Percentiles rank a stretch among this genome's conserved stretches.
phyloP scores from a whole-genome alignment of 2,113 vertebrate species.

The Laticauda colubrina region DNA sequence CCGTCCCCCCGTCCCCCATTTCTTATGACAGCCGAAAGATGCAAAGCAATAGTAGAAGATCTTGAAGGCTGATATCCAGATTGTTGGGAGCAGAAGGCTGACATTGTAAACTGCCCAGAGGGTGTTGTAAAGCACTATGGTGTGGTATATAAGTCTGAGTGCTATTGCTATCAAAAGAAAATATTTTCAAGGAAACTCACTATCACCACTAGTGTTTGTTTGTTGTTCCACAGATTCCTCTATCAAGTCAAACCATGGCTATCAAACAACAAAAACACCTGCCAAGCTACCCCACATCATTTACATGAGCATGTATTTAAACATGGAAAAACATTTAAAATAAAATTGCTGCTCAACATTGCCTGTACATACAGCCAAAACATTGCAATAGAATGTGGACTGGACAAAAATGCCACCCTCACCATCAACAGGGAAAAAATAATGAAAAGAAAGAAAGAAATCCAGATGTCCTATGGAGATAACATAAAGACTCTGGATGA shows the following conservation, averaged over 20 bases:
- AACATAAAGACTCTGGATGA: neutral
- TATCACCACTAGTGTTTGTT: neutral
- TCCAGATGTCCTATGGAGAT: neutral
- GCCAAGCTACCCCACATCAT: neutral
- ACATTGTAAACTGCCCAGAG: neutral
- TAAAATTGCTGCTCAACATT: neutral
- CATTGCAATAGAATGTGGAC: neutral
- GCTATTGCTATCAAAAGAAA: neutral
- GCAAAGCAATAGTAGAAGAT: too few species aligned
- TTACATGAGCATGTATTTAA: neutral
- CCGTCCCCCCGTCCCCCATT: too few species aligned
- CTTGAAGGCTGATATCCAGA: neutral
- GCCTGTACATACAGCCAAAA: neutral
- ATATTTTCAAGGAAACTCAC: neutral
- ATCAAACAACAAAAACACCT: neutral
- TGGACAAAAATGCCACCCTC: neutral
- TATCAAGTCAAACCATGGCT: neutral
- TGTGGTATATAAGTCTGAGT: neutral
- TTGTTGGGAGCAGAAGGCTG: neutral
- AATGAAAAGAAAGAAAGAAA: neutral
- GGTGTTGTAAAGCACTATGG: neutral
- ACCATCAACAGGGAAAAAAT: neutral
- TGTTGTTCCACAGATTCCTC: neutral
- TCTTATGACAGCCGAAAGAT: too few species aligned
- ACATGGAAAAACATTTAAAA: neutral